These are phyloP conservation scores for Allacma fusca DNA, from an alignment of 2,888 invertebrate species.

Conservation along the genomic window DNA sequence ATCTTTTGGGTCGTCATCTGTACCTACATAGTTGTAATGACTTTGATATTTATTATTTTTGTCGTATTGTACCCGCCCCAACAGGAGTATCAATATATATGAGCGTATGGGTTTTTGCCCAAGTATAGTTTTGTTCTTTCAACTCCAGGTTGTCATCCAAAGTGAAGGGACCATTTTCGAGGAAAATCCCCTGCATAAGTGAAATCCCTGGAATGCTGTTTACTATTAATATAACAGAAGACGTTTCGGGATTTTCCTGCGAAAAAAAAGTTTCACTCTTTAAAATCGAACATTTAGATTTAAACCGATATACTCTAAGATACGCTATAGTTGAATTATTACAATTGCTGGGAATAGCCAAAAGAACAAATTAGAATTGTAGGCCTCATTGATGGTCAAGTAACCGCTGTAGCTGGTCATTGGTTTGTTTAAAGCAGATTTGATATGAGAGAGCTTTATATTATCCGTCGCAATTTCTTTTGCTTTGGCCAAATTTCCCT, in stretches of 20 bases:
- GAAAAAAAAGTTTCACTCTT: no score
- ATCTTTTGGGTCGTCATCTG: conserved; percentile 65
- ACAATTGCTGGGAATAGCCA: neutral
- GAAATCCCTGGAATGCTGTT: no score
- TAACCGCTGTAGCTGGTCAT: neutral
- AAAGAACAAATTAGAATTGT: neutral
- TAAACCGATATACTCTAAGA: no score
- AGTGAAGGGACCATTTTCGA: neutral
- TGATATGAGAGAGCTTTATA: neutral
- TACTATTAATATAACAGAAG: no score
- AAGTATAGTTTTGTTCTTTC: neutral
- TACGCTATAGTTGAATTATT: no score
- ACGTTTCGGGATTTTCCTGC: no score
- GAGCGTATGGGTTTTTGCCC: neutral
- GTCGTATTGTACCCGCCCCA: conserved; percentile 71
- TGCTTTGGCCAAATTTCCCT: neutral
- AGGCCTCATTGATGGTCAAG: neutral
- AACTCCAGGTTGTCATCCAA: neutral
- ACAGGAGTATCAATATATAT: conserved; percentile 92
- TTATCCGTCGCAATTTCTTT: neutral
- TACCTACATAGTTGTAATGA: no score
- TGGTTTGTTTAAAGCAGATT: neutral
- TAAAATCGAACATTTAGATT: no score
- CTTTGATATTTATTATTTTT: no score
- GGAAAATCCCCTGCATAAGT: neutral